These are phyloP conservation scores for Lycaon pictus DNA, from an alignment of 2,113 vertebrate species.

Conservation along the genomic window DNA sequence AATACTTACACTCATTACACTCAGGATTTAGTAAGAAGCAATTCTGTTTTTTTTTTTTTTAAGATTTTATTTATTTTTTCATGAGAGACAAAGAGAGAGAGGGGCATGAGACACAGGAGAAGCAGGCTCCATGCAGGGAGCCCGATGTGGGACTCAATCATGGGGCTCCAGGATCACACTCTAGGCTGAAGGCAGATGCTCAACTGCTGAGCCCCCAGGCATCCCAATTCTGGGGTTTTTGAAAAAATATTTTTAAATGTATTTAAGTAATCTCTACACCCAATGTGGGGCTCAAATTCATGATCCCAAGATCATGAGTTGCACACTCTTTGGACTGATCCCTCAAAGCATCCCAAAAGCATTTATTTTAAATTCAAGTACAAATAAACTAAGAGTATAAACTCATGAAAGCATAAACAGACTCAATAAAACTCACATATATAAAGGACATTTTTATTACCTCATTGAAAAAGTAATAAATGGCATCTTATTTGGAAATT, in stretches of 20 bases:
- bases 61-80: no score
- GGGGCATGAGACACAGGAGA: no score
- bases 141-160: no score
- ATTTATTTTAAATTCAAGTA: conserved; percentile 42
- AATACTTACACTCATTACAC: conserved; percentile 28
- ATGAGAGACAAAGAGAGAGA: no score
- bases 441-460: not conserved
- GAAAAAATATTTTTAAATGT: not conserved
- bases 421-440: not conserved
- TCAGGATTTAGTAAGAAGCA: not conserved
- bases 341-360: not conserved
- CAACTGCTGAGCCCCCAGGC: no score
- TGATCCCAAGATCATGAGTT: not conserved
- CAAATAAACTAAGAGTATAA: conserved; percentile 45
- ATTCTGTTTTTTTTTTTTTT: not conserved
- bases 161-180: no score
- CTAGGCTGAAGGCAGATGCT: no score
- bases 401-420: conserved; percentile 33
- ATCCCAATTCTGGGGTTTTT: not conserved
- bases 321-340: not conserved
- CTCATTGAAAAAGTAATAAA: conserved; percentile 20
- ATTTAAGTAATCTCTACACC: not conserved
- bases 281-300: not conserved
- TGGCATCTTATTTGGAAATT: conserved; percentile 1
- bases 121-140: no score